phyloP scores from a whole-genome alignment of 2,113 vertebrate genomes.

The Rhinogobius similis region DNA sequence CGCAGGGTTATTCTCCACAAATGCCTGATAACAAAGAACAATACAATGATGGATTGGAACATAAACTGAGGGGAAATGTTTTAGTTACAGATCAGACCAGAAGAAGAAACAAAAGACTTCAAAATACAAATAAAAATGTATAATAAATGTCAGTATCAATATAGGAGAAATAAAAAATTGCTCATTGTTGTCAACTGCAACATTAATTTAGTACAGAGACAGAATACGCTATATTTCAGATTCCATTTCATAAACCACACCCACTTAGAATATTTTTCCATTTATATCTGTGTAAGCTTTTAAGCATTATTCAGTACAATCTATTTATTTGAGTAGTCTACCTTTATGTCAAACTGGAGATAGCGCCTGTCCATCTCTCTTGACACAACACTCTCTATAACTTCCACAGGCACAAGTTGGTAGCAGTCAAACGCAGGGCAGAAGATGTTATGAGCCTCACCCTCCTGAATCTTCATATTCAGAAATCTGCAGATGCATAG shows the following conservation, averaged over 20 bases:
- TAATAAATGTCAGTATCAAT: background rate
- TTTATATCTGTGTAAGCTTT: no score
- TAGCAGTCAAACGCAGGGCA: conserved; percentile 97
- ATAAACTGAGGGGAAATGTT: background rate
- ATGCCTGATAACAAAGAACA: conserved; percentile 79
- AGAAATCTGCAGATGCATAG: conserved; percentile 83
- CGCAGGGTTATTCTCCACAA: conserved; percentile 98
- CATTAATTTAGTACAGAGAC: no score
- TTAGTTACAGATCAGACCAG: background rate
- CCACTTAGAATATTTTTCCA: no score
- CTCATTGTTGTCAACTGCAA: background rate
- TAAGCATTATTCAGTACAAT: no score
- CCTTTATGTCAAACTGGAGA: conserved; percentile 99
- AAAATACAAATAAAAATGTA: background rate
- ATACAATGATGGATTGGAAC: background rate
- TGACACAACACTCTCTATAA: conserved; percentile 98
- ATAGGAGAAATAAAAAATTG: background rate
- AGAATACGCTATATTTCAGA: no score
- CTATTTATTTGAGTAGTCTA: conserved; percentile 57
- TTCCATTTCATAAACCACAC: no score
- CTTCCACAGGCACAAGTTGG: conserved; percentile 96
- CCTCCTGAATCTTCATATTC: conserved; percentile 98
- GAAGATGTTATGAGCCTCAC: conserved; percentile 98
- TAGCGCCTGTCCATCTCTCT: conserved; percentile 98
- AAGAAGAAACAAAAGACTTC: background rate